Conservation (phyloP, 2,888 invertebrate genomes). For the Drosophila falleni region DNA sequence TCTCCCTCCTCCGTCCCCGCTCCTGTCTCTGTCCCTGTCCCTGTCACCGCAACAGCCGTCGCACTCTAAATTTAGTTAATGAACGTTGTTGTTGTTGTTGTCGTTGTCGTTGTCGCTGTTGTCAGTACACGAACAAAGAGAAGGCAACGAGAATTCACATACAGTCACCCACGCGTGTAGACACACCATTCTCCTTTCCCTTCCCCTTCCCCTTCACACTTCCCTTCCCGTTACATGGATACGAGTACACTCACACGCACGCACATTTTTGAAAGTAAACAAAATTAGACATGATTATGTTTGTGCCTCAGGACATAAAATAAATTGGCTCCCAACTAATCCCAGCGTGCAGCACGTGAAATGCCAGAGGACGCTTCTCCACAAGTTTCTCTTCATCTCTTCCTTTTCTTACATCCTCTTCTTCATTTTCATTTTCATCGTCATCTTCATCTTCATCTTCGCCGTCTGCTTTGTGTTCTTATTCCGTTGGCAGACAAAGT, state of each 20-base stretch:
- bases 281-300: constrained; percentile 82
- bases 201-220: background rate
- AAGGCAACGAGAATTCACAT: constrained; percentile 7
- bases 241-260: constrained; percentile 61
- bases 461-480: constrained; percentile 4
- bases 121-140: constrained; percentile 14
- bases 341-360: constrained; percentile 72
- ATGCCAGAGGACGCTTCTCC: constrained; percentile 18
- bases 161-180: constrained; percentile 50
- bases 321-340: constrained; percentile 81
- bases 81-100: constrained; percentile 54
- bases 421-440: constrained; percentile 2
- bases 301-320: constrained; percentile 79
- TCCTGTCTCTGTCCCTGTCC: constrained; percentile 7
- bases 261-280: constrained; percentile 80
- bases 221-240: constrained; percentile 30
- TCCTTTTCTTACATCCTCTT: constrained; percentile 2
- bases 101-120: constrained; percentile 24
- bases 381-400: constrained; percentile 14
- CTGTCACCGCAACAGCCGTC: constrained; percentile 62
- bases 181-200: constrained; percentile 15
- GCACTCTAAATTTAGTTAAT: constrained; percentile 80
- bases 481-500: constrained; percentile 28
- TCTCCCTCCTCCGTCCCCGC: constrained; percentile 5
- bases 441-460: background rate